Evolutionary conservation across 2,797 vertebrate species (phyloP).

Genomic region (Psittacula echo): DNA sequence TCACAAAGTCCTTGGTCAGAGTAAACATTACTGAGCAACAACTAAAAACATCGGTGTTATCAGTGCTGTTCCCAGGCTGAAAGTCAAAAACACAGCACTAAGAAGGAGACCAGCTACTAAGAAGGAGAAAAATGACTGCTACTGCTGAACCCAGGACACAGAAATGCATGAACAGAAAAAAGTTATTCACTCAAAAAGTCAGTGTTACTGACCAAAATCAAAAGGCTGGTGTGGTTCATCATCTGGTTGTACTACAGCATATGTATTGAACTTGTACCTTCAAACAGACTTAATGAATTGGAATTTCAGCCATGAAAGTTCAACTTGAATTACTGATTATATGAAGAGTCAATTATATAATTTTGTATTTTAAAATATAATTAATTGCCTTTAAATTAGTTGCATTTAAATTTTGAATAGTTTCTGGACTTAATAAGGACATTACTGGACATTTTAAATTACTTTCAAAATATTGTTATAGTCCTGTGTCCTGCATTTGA

Average conservation of each 20-base stretch:
- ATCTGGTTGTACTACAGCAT: background rate
- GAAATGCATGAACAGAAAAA: background rate
- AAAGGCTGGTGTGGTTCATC: background rate
- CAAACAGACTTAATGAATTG: background rate
- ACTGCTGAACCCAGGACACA: too few species aligned
- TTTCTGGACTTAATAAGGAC: background rate
- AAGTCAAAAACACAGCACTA: too few species aligned
- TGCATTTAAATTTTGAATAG: background rate
- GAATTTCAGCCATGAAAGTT: background rate
- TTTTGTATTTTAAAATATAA: background rate
- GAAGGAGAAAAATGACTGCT: too few species aligned
- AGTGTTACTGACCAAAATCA: background rate
- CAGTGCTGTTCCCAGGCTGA: too few species aligned
- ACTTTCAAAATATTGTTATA: background rate
- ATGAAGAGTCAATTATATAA: background rate
- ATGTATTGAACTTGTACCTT: background rate
- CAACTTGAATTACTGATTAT: background rate
- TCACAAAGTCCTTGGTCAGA: too few species aligned
- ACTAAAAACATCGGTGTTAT: too few species aligned
- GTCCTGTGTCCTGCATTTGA: background rate
- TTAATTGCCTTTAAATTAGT: background rate
- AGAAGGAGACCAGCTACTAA: too few species aligned
- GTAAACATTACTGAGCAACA: too few species aligned
- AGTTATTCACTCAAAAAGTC: background rate
- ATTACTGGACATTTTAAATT: background rate